Percentiles rank a stretch among this genome's conserved stretches.
phyloP scores from a whole-genome alignment of 2,888 invertebrate species.

The Drosophila rubida region DNA sequence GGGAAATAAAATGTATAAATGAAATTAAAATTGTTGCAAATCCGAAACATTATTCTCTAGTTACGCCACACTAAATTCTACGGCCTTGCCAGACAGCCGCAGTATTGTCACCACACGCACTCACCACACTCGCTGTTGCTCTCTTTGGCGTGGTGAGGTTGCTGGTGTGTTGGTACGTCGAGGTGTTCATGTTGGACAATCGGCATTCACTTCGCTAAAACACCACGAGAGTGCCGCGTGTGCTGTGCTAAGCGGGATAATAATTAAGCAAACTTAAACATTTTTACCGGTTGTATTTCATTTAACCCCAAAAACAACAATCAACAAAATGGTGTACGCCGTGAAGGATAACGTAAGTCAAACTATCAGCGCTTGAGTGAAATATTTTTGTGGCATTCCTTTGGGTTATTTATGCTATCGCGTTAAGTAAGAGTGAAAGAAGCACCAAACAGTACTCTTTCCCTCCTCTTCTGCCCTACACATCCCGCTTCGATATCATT shows the following conservation, averaged over 20 bases:
- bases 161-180: conserved; percentile 15
- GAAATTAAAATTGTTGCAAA: neutral
- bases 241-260: conserved; percentile 25
- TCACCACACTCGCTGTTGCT: neutral
- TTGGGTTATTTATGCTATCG: conserved; percentile 10
- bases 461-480: neutral
- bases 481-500: conserved; percentile 4
- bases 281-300: conserved; percentile 56
- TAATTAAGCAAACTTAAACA: conserved; percentile 57
- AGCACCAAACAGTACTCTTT: neutral
- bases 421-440: conserved; percentile 44
- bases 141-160: conserved; percentile 25
- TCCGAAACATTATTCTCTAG: neutral
- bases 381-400: conserved; percentile 8
- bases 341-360: conserved; percentile 81
- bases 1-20: neutral
- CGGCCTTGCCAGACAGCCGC: conserved; percentile 13
- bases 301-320: conserved; percentile 24
- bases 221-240: conserved; percentile 56
- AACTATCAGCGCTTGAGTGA: neutral
- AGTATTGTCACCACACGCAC: neutral
- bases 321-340: conserved; percentile 81
- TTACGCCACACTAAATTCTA: conserved; percentile 1
- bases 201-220: conserved; percentile 59
- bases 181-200: conserved; percentile 25